Evolutionary conservation across 1,140 invertebrate genomes (phyloP).

Genomic region (Agrypnia vestita): DNA sequence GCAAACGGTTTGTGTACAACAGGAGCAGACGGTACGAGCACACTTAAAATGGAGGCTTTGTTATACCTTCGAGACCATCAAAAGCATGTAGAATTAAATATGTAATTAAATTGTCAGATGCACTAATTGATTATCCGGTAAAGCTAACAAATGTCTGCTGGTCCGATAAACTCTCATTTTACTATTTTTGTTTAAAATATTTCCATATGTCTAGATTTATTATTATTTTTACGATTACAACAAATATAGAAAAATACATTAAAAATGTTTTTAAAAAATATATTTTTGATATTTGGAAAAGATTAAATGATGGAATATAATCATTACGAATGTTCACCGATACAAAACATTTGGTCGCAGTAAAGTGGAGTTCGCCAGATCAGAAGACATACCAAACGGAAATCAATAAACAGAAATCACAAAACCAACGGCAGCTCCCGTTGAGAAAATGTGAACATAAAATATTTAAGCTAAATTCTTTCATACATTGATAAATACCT

Average conservation of each 20-base stretch:
- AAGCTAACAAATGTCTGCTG: constrained; percentile 18
- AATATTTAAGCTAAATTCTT: constrained; percentile 46
- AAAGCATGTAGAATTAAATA: constrained; percentile 42
- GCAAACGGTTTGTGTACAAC: constrained; percentile 36
- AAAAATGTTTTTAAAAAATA: too few species aligned
- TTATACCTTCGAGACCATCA: constrained; percentile 40
- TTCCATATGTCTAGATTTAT: too few species aligned
- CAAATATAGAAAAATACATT: too few species aligned
- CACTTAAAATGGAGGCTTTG: constrained; percentile 21
- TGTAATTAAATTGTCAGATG: constrained; percentile 38
- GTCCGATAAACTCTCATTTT: constrained; percentile 22
- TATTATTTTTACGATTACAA: too few species aligned
- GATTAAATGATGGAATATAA: too few species aligned
- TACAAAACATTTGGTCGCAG: too few species aligned
- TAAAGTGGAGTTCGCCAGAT: constrained; percentile 7
- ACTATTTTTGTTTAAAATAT: not conserved
- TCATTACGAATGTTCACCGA: too few species aligned
- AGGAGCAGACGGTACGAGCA: constrained; percentile 31
- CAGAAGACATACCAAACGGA: constrained; percentile 28
- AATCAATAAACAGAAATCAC: not conserved
- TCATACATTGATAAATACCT: constrained; percentile 55
- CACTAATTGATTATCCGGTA: constrained; percentile 21
- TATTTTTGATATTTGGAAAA: too few species aligned
- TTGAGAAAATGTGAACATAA: not conserved
- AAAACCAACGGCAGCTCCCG: constrained; percentile 20